These are phyloP conservation scores for Scomber japonicus DNA, from an alignment of 2,113 vertebrate genomes.

Conservation along the genomic window DNA sequence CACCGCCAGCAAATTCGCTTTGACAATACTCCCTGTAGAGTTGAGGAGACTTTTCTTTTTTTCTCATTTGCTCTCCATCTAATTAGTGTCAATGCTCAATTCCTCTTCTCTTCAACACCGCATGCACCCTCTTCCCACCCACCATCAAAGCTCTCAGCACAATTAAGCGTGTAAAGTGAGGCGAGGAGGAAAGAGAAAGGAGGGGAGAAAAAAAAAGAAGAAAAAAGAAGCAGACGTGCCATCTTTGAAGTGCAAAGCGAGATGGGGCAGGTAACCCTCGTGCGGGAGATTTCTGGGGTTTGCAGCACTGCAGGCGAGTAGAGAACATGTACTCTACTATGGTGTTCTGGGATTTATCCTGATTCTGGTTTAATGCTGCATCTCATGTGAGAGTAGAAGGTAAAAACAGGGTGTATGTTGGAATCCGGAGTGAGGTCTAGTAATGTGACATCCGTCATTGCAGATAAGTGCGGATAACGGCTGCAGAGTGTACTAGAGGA, in stretches of 20 bases:
- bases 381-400: background rate
- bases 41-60: conserved; percentile 34
- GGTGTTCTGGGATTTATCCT: conserved; percentile 6
- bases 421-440: background rate
- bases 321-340: conserved; percentile 28
- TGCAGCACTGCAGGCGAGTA: conserved; percentile 33
- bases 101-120: conserved; percentile 59
- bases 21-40: conserved; percentile 48
- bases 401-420: conserved; percentile 12
- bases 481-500: conserved; percentile 35
- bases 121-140: conserved; percentile 70
- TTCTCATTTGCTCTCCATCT: conserved; percentile 63
- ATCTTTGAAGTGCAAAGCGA: conserved; percentile 83
- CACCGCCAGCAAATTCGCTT: conserved; percentile 26
- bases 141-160: conserved; percentile 80
- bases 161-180: conserved; percentile 75
- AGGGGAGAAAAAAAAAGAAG: conserved; percentile 56
- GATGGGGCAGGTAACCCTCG: conserved; percentile 65
- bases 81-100: conserved; percentile 79
- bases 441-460: conserved; percentile 27
- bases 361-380: conserved; percentile 20
- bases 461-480: conserved; percentile 37
- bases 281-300: conserved; percentile 63
- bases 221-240: conserved; percentile 57
- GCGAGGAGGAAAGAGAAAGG: conserved; percentile 43